Base-by-base conservation (phyloP, 1,140 invertebrate species). In the Mamestra configurata region DNA sequence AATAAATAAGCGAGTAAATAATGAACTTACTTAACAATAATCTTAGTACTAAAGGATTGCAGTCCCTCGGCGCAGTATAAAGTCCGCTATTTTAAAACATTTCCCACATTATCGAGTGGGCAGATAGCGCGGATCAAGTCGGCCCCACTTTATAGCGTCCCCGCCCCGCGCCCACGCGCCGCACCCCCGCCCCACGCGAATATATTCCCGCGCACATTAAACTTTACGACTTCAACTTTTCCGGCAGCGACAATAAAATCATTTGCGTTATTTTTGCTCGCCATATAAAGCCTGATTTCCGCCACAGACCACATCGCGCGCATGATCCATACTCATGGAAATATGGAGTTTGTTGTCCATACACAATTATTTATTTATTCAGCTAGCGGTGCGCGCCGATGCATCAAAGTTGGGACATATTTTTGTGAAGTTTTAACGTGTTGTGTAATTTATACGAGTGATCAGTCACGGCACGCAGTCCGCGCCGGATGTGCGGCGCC, bases 201-300 rank as follows among this genome's bases (percentile, higher is more conserved):
- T 89, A 88, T 83, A 90, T 88, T 90, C 88, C 83, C 86, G 72
- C 84, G 79, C 53, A 82, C 88, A 89, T 91, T 85, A 90, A 86
- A 88, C 86, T 87, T 90, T 88, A 90, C 82, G 83, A 82, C 85
- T 80, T 87, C 87, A 85, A 89, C 88, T 91, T 90, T 89, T 89
- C 87, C 89, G 83, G 73, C 77, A 79, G 79, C 61, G 80, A 80
- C 84, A 82, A 84, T 89, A 86, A 89, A 88, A 87, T 90, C 82
- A 89, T 89, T 89, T 79, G 80, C 79, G 79, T 84, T 86, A 82
- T 85, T 86, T 84, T 83, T 83, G 78, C 49, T 40, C 71, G 71
- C 53, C 35, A 75, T 53, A 59, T 75, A 75, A 75, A 59, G 31
- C 51, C 71, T 37, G 68, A 72, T 68, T 53, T 37, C 22, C 22